These are phyloP conservation scores for Athetis lepigone DNA, from an alignment of 2,888 invertebrate species.

Conservation along the genomic window DNA sequence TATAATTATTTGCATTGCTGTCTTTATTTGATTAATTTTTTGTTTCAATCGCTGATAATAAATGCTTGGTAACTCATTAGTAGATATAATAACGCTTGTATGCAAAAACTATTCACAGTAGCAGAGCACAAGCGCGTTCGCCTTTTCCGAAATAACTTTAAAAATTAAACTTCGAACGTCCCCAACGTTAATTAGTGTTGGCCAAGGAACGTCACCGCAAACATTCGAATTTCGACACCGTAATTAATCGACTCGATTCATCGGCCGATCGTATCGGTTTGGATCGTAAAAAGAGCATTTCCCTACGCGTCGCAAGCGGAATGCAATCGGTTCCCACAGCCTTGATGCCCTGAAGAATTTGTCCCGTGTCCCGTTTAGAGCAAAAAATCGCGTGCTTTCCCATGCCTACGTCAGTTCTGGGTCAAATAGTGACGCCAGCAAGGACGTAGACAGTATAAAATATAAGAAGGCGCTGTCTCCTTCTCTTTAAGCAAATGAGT, in stretches of 20 bases:
- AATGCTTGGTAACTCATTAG: constrained; percentile 47
- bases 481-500: constrained; percentile 57
- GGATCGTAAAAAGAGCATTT: constrained; percentile 84
- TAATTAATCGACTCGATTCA: constrained; percentile 86
- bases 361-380: constrained; percentile 76
- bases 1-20: constrained; percentile 39
- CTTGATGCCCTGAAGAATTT: constrained; percentile 82
- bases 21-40: constrained; percentile 50
- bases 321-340: constrained; percentile 89
- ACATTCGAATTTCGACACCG: constrained; percentile 75
- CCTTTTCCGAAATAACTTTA: constrained; percentile 61
- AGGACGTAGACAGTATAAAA: constrained; percentile 62
- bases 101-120: constrained; percentile 49
- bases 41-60: constrained; percentile 33
- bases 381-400: constrained; percentile 88
- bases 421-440: constrained; percentile 75
- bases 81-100: constrained; percentile 25
- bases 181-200: constrained; percentile 77
- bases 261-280: constrained; percentile 83
- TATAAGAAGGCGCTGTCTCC: constrained; percentile 41
- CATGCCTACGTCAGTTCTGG: constrained; percentile 81
- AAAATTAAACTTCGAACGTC: constrained; percentile 64
- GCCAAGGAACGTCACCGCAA: constrained; percentile 74
- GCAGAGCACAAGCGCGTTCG: constrained; percentile 29
- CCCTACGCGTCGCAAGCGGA: constrained; percentile 78